A percentile compares a stretch with the other conserved stretches of the same genome.
Evolutionary conservation across 2,113 vertebrate species (phyloP).

Genomic region (Tragelaphus scriptus): DNA sequence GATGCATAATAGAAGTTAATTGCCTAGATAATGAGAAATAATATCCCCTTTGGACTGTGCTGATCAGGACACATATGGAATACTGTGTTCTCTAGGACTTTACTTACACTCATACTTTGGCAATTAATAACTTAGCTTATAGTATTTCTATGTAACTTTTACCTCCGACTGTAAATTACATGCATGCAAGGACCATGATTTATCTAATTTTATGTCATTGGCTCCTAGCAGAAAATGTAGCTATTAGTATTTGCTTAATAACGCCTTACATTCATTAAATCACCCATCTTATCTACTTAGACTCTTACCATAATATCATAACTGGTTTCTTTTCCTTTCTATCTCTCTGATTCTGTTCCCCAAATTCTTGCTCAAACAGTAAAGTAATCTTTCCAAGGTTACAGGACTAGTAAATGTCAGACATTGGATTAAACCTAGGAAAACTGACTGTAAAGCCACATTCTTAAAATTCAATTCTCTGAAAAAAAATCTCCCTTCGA

Average conservation of each 20-base stretch:
- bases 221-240: neutral
- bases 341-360: neutral
- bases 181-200: neutral
- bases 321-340: neutral
- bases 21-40: slow-evolving; percentile 58
- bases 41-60: slow-evolving; percentile 39
- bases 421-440: neutral
- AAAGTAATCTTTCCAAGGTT: neutral
- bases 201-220: slow-evolving; percentile 23
- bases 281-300: neutral
- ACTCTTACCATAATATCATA: neutral
- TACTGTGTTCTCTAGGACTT: slow-evolving; percentile 14
- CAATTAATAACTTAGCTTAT: slow-evolving; percentile 13
- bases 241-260: slow-evolving; percentile 51
- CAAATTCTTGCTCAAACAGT: neutral
- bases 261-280: slow-evolving; percentile 42
- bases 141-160: slow-evolving; percentile 15
- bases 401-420: neutral
- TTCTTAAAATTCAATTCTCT: neutral
- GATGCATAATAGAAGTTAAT: slow-evolving; percentile 64
- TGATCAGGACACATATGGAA: slow-evolving; percentile 35
- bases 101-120: neutral
- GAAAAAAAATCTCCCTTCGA: neutral
- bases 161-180: neutral
- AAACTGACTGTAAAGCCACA: neutral